phyloP scores from a whole-genome alignment of 2,888 invertebrate genomes.

The Pyralis farinalis region DNA sequence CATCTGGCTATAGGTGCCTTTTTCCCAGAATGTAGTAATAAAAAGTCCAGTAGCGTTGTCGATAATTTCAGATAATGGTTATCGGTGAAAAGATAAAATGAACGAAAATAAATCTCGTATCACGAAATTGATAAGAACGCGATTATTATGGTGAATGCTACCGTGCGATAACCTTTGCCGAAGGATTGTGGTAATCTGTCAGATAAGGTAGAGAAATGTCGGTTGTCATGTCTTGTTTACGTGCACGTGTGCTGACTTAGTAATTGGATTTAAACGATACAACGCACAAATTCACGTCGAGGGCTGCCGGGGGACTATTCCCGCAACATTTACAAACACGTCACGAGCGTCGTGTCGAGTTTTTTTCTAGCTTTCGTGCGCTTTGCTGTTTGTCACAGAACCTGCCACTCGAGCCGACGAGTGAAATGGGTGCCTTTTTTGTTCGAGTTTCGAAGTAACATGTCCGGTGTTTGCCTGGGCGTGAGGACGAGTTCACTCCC shows the following conservation, averaged over 20 bases:
- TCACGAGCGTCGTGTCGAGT: constrained; percentile 49
- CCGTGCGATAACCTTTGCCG: constrained; percentile 64
- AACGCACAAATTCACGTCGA: constrained; percentile 50
- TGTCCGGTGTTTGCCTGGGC: constrained; percentile 26
- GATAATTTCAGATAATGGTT: constrained; percentile 39
- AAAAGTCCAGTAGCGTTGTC: constrained; percentile 40
- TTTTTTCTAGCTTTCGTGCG: constrained; percentile 47
- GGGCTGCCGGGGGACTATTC: constrained; percentile 48
- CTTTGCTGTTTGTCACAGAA: constrained; percentile 41
- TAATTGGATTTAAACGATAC: constrained; percentile 56
- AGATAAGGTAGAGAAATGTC: constrained; percentile 58
- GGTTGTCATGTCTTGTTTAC: constrained; percentile 32
- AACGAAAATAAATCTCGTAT: constrained; percentile 61
- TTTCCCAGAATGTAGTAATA: constrained; percentile 23
- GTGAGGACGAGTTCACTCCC: constrained; percentile 38
- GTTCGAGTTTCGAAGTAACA: constrained; percentile 38
- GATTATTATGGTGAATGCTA: constrained; percentile 53
- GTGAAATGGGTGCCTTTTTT: constrained; percentile 62
- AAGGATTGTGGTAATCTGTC: constrained; percentile 52
- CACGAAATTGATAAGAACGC: constrained; percentile 53
- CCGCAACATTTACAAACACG: constrained; percentile 59
- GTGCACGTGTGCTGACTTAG: constrained; percentile 54
- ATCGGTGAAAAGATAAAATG: constrained; percentile 45
- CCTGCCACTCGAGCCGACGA: constrained; percentile 42
- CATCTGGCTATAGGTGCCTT: constrained; percentile 30